Evolutionary conservation across 2,888 invertebrate genomes (phyloP).

Genomic region (Tribolium freemani): DNA sequence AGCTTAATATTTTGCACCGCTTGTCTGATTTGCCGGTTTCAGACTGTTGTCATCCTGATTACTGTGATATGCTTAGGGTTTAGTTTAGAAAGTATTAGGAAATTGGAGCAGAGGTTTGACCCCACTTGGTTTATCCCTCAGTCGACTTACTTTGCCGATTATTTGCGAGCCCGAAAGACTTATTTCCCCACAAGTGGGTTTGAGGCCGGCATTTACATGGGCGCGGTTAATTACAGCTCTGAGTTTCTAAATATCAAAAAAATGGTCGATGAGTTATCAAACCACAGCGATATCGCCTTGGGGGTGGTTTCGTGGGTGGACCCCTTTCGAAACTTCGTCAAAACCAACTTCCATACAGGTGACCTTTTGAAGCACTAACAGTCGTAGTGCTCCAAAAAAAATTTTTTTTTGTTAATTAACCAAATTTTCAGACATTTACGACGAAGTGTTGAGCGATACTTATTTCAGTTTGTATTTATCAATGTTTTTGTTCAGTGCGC

Average conservation of each 20-base stretch:
- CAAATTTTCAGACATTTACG: slow-evolving; percentile 67
- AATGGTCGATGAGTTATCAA: slow-evolving; percentile 71
- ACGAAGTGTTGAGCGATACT: slow-evolving; percentile 67
- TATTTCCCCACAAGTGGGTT: slow-evolving; percentile 79
- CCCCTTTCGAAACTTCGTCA: slow-evolving; percentile 75
- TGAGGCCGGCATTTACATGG: slow-evolving; percentile 77
- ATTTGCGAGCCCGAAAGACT: slow-evolving; percentile 70
- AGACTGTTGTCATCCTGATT: slow-evolving; percentile 73
- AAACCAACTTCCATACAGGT: slow-evolving; percentile 73
- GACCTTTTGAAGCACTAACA: slow-evolving; percentile 38
- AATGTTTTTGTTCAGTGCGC: slow-evolving; percentile 78
- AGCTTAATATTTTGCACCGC: not conserved
- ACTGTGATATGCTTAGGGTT: slow-evolving; percentile 74
- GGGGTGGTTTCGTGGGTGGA: slow-evolving; percentile 76
- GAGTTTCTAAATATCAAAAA: slow-evolving; percentile 74
- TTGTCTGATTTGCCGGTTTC: slow-evolving; percentile 46
- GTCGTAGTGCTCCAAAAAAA: too few relatives aligned
- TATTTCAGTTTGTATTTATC: slow-evolving; percentile 77
- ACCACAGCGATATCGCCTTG: slow-evolving; percentile 70
- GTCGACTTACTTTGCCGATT: slow-evolving; percentile 76
- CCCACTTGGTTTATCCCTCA: slow-evolving; percentile 85
- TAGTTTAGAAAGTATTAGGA: slow-evolving; percentile 74
- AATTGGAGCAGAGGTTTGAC: slow-evolving; percentile 84
- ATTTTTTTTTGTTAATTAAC: not conserved
- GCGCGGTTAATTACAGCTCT: slow-evolving; percentile 75